Evolutionary conservation across 2,797 vertebrate genomes (phyloP), one percentile per base, ranked within the genome.

Genomic region (Pipistrellus nathusii): DNA sequence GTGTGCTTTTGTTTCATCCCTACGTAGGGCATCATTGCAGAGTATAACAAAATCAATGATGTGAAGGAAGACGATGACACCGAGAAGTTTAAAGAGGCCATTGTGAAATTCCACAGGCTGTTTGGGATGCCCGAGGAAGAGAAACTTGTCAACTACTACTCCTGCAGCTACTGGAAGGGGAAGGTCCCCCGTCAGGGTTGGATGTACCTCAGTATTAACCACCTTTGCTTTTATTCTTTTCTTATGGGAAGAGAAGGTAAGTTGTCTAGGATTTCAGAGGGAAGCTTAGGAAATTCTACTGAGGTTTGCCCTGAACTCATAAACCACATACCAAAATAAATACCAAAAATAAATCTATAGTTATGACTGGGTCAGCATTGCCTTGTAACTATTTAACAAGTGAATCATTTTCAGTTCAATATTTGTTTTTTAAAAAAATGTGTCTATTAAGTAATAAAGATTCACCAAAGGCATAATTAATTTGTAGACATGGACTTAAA

Each of bases 131-230:
- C 99, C 0, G 99, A 99, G 68, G 99, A 99, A 93, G 99, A 99
- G 98, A 99, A 99, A 97, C 98, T 99, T 62, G 99, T 99, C 91
- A 99, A 99, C 98, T 99, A 99, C 89, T 99, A 99, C 96, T 99
- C 99, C 46, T 99, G 99, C 98, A 99, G 99, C 97, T 99, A 99
- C 98, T 99, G 99, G 99, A 99, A 99, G 96, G 99, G 99, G 72
- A 99, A 99, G 86, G 99, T 99, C 35, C 99, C 99, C 0, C 98
- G 99, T 1, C 99, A 99, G 97, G 99, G 99, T 62, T 99, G 99
- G 99, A 98, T 99, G 92, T 99, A 99, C 98, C 99, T 99, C 98
- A 99, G 99, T 98, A 99, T 99, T 98, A 99, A 99, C 98, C 99
- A 99, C 97, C 97, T 99, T 75, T 99, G 99, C 98, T 99, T 99